A percentile compares a stretch with the other conserved stretches of the same genome.
Conservation (phyloP, 2,888 invertebrate species). For the Heliothis peltigera region DNA sequence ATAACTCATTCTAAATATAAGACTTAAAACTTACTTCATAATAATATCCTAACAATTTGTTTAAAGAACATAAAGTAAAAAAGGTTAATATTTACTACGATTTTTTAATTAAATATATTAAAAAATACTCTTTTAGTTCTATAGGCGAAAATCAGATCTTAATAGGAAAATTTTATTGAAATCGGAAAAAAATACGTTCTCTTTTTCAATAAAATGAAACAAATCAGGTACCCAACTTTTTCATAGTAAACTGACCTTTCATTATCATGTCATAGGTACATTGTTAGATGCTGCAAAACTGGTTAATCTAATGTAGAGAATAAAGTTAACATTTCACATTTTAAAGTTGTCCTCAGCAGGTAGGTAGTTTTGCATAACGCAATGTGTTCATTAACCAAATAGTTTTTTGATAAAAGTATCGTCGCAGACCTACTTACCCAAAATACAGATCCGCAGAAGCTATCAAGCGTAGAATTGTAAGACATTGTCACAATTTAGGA, state of each 20-base stretch:
- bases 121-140: too few species aligned
- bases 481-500: conserved; percentile 85
- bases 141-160: too few species aligned
- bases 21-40: too few species aligned
- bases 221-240: neutral
- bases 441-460: conserved; percentile 94
- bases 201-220: neutral
- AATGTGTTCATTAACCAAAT: neutral
- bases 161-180: too few species aligned
- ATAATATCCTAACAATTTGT: too few species aligned
- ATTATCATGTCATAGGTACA: conserved; percentile 24
- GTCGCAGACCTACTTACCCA: conserved; percentile 91
- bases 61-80: too few species aligned
- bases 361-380: conserved; percentile 3
- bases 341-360: conserved; percentile 13
- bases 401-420: conserved; percentile 11
- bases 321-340: conserved; percentile 31
- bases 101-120: too few species aligned
- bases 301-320: conserved; percentile 41
- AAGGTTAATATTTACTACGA: too few species aligned
- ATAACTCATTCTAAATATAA: neutral
- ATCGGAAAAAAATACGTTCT: too few species aligned
- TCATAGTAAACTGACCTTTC: conserved; percentile 33
- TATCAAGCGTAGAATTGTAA: conserved; percentile 91
- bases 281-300: conserved; percentile 32